Base-by-base conservation (phyloP, 2,113 vertebrate genomes). In the Coracopsis vasa region DNA sequence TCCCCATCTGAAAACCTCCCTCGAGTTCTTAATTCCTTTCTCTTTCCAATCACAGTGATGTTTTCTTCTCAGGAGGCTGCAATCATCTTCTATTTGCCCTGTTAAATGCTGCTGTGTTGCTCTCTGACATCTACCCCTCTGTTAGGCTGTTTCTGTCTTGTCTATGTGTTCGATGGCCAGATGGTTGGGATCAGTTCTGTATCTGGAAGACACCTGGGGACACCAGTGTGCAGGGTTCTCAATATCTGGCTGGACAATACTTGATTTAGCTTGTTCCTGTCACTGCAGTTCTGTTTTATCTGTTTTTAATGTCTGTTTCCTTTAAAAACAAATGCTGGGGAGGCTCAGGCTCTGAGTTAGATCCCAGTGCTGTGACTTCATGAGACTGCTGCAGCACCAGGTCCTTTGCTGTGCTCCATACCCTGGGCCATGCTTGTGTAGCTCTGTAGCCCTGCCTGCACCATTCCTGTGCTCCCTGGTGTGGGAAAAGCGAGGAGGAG, bases 361-460 rank as follows among this genome's bases (percentile, higher is more conserved):
- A 45, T 58, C 75, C 39, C 53, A 14, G 62, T 60, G 58, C 69
- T 73, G 51, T 65, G 77, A 50, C 13, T 66, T 65, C 2, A 6
- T 16, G 61, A 50, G 47, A 11, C 16, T 67, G 2, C 4, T 62
- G 65, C 27, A 45, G 25, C 0, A 1, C 29, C 0, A 5, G 33
- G n/a, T 54, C 28, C 27, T 58, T 74, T 70, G 23, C 72, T 35
- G 7, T 84, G 20, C 11, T 29, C 19, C 16, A 17, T 10, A 4
- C 31, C 54, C 50, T n/a, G 31, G 14, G 19, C 29, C 8, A 2
- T 42, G 23, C 45, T 51, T 39, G 7, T 1, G 7, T 25, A 45
- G 44, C 31, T 48, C 9, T 0, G 2, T 25, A 19, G 48, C 44
- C 23, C 56, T 82, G 70, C n/a, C 11, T 8, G 12, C 60, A 62